phyloP scores from a whole-genome alignment of 2,113 vertebrate species.

The Melozone crissalis region DNA sequence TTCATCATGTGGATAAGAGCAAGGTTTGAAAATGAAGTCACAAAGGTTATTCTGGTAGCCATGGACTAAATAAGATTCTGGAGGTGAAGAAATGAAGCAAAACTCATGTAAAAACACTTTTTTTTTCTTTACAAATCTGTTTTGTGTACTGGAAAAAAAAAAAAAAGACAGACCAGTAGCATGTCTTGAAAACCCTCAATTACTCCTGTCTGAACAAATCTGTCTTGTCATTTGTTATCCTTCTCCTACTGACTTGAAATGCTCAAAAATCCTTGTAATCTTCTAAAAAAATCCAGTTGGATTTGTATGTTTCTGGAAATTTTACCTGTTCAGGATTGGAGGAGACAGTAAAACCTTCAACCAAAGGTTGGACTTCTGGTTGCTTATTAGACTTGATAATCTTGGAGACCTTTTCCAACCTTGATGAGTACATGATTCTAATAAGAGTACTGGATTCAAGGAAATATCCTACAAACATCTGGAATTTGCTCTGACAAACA shows the following conservation, averaged over 20 bases:
- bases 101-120: fast-evolving
- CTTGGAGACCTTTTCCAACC: neutral
- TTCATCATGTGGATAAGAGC: neutral
- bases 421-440: neutral
- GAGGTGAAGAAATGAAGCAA: neutral
- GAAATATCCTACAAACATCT: neutral
- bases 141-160: neutral
- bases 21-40: neutral
- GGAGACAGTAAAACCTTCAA: neutral
- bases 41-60: neutral
- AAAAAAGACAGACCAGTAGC: neutral
- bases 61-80: neutral
- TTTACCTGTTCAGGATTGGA: neutral
- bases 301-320: neutral
- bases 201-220: neutral
- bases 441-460: neutral
- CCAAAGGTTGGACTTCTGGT: neutral
- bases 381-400: neutral
- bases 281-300: neutral
- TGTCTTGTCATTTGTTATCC: neutral
- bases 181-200: neutral
- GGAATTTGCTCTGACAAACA: neutral
- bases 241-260: neutral
- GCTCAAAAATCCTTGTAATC: neutral
- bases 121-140: neutral